phyloP scores from a whole-genome alignment of 1,140 invertebrate genomes.

The Hormaphis cornu region DNA sequence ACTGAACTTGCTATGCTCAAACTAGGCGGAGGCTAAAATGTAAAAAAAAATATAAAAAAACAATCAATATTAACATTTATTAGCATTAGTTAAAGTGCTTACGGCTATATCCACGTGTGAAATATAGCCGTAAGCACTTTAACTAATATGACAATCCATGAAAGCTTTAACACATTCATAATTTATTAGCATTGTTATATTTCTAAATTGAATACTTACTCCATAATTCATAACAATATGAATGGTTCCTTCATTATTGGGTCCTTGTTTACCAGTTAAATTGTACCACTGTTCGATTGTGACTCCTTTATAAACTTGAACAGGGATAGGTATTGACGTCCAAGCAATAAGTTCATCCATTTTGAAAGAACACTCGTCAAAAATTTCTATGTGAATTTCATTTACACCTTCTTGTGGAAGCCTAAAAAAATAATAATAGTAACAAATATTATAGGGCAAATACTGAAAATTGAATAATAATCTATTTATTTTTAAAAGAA shows the following conservation, averaged over 20 bases:
- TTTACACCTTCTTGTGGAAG: slow-evolving; percentile 78
- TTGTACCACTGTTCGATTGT: slow-evolving; percentile 90
- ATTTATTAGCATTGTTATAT: too few relatives aligned
- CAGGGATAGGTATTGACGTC: slow-evolving; percentile 75
- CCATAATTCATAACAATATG: slow-evolving; percentile 66
- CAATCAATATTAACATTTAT: background rate
- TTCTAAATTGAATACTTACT: slow-evolving; percentile 48
- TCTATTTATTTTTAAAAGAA: background rate
- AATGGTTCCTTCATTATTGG: slow-evolving; percentile 80
- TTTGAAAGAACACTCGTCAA: slow-evolving; percentile 92
- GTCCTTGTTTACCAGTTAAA: slow-evolving; percentile 83
- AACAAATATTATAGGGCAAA: background rate
- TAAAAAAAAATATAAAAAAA: slow-evolving; percentile 34
- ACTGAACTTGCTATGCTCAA: slow-evolving; percentile 43
- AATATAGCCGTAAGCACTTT: too few relatives aligned
- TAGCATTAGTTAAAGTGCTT: too few relatives aligned
- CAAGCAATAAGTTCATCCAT: slow-evolving; percentile 92
- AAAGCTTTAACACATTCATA: too few relatives aligned
- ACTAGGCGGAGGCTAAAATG: slow-evolving; percentile 39
- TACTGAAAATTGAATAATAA: background rate
- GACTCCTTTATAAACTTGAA: slow-evolving; percentile 70
- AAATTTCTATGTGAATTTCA: slow-evolving; percentile 85
- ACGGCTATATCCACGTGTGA: too few relatives aligned
- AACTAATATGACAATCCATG: too few relatives aligned
- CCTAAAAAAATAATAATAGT: slow-evolving; percentile 47